phyloP scores from a whole-genome alignment of 2,888 invertebrate genomes.

The Drosophila acutilabella region DNA sequence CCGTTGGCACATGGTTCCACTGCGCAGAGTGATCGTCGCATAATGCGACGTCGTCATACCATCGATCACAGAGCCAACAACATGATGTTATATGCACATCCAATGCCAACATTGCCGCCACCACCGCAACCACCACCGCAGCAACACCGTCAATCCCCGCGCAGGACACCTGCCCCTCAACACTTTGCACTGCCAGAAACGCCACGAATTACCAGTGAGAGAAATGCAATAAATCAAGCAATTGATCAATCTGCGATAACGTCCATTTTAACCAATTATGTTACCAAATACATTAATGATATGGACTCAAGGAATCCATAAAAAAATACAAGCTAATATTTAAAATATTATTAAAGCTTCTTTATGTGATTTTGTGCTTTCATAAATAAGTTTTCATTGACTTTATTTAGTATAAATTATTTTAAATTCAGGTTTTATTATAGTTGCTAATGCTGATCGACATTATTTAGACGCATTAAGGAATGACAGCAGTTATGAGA shows the following conservation, averaged over 20 bases:
- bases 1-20: neutral
- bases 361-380: neutral
- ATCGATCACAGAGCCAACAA: constrained; percentile 36
- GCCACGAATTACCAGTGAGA: neutral
- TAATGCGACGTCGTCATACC: constrained; percentile 27
- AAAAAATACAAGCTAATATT: neutral
- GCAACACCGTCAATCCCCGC: neutral
- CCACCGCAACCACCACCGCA: neutral
- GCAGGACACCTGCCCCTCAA: neutral
- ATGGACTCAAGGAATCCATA: constrained; percentile 10
- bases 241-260: constrained; percentile 43
- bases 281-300: constrained; percentile 36
- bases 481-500: constrained; percentile 55
- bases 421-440: neutral
- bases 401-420: neutral
- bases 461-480: constrained; percentile 1
- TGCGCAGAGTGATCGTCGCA: neutral
- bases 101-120: neutral
- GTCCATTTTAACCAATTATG: constrained; percentile 49
- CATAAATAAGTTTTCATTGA: too few relatives aligned
- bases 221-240: constrained; percentile 8
- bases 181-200: constrained; percentile 3
- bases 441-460: constrained; percentile 7
- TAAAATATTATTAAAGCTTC: neutral
- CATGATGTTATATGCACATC: constrained; percentile 2